phyloP scores from a whole-genome alignment of 2,888 invertebrate species.

The Conchocele bisecta region DNA sequence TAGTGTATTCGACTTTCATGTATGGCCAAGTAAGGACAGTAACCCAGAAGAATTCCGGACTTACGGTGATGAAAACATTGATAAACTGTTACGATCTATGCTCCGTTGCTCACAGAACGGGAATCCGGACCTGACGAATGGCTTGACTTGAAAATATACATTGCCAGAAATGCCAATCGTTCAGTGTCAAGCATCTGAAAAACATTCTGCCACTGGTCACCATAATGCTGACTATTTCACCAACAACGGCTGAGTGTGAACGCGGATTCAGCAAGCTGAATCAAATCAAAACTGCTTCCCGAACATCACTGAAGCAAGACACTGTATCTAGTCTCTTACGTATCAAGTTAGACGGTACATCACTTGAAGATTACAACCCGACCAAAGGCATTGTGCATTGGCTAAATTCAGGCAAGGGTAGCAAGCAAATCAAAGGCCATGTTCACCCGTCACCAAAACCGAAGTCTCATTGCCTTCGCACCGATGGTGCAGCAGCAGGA shows the following conservation, averaged over 20 bases:
- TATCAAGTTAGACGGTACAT: constrained; percentile 18
- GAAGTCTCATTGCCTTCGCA: too few relatives aligned
- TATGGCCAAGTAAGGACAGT: constrained; percentile 7
- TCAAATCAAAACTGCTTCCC: not conserved
- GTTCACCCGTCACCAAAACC: too few relatives aligned
- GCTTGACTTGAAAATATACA: constrained; percentile 7
- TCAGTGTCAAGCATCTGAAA: not conserved
- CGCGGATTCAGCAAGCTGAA: constrained; percentile 9
- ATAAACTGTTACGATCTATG: not conserved
- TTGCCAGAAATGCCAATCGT: constrained; percentile 6
- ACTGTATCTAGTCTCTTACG: constrained; percentile 6
- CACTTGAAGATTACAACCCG: too few relatives aligned
- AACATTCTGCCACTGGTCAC: not conserved
- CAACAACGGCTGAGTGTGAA: constrained; percentile 16
- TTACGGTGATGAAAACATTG: constrained; percentile 1
- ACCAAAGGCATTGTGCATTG: too few relatives aligned
- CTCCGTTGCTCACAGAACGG: not conserved
- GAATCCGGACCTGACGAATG: not conserved
- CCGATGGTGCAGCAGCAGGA: too few relatives aligned
- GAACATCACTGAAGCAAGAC: constrained; percentile 10
- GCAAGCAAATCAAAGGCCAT: too few relatives aligned
- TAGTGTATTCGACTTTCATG: constrained; percentile 7
- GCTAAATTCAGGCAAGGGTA: too few relatives aligned
- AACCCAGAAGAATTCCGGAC: not conserved
- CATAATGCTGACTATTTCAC: constrained; percentile 14